Percentiles rank a stretch among this genome's conserved stretches.
Evolutionary conservation across 1,140 invertebrate genomes (phyloP).

Genomic region (Bemisia tabaci): DNA sequence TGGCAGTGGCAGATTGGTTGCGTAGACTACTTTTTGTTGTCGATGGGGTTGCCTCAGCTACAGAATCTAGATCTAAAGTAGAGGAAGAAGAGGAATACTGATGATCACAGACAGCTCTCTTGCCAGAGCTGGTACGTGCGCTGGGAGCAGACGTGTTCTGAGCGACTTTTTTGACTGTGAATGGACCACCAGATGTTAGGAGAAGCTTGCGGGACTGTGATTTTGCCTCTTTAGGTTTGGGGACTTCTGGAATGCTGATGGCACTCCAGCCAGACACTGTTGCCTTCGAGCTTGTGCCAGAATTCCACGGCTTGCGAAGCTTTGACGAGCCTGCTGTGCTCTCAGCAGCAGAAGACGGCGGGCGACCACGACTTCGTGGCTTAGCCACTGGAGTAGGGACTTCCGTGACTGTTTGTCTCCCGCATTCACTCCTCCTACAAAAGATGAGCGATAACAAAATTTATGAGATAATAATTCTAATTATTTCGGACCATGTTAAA

Average conservation of each 20-base stretch:
- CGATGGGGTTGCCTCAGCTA: neutral
- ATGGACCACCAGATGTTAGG: neutral
- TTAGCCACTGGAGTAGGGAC: neutral
- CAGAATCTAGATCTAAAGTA: neutral
- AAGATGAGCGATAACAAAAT: too few species aligned
- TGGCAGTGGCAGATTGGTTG: neutral
- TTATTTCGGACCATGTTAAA: too few species aligned
- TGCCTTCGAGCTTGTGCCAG: neutral
- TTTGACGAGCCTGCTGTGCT: neutral
- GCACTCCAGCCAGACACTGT: neutral
- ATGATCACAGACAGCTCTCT: neutral
- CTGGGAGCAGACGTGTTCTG: neutral
- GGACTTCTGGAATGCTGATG: neutral
- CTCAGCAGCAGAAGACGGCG: neutral
- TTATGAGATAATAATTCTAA: too few species aligned
- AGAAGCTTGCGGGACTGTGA: neutral
- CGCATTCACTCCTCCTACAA: neutral
- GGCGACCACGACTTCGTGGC: neutral
- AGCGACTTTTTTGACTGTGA: neutral
- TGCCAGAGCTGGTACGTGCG: neutral
- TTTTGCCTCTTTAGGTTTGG: neutral
- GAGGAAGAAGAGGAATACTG: neutral
- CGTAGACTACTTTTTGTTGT: neutral
- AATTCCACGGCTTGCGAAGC: neutral
- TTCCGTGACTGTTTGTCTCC: neutral